Evolutionary conservation across 2,888 invertebrate species (phyloP).

Genomic region (Volucella zonaria): DNA sequence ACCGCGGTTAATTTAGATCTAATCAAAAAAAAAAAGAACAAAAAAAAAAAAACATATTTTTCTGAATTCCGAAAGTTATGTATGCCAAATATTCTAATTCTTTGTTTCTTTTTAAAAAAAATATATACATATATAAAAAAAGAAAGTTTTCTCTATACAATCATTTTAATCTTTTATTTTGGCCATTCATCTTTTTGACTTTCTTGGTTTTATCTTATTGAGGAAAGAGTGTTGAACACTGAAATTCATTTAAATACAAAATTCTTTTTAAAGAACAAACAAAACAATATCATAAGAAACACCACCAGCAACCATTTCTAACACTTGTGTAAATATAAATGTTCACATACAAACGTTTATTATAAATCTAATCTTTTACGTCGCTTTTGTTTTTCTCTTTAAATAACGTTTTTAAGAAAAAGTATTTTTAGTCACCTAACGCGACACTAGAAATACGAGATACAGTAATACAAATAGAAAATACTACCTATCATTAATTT

Average conservation of each 20-base stretch:
- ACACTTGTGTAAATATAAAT: conserved; percentile 60
- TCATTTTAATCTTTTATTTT: no score
- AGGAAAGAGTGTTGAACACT: background rate
- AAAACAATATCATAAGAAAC: conserved; percentile 3
- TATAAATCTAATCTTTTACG: conserved; percentile 24
- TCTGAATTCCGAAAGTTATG: no score
- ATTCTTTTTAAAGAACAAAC: conserved; percentile 2
- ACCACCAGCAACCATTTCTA: conserved; percentile 8
- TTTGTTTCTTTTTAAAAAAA: no score
- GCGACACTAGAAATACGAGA: conserved; percentile 63
- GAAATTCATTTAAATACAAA: conserved; percentile 21
- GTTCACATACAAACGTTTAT: conserved; percentile 43
- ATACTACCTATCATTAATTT: conserved; percentile 54
- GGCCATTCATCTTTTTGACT: background rate
- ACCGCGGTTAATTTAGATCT: no score
- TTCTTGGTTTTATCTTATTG: background rate
- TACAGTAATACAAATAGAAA: conserved; percentile 51
- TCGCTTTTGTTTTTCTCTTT: conserved; percentile 31
- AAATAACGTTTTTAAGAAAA: conserved; percentile 44
- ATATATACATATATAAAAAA: no score
- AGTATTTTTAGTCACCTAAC: conserved; percentile 64
- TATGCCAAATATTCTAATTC: no score
- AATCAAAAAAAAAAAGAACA: no score
- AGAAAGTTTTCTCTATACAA: no score
- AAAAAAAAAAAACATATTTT: no score